phyloP scores from a whole-genome alignment of 1,140 invertebrate genomes.

The Holcopasites calliopsidis region DNA sequence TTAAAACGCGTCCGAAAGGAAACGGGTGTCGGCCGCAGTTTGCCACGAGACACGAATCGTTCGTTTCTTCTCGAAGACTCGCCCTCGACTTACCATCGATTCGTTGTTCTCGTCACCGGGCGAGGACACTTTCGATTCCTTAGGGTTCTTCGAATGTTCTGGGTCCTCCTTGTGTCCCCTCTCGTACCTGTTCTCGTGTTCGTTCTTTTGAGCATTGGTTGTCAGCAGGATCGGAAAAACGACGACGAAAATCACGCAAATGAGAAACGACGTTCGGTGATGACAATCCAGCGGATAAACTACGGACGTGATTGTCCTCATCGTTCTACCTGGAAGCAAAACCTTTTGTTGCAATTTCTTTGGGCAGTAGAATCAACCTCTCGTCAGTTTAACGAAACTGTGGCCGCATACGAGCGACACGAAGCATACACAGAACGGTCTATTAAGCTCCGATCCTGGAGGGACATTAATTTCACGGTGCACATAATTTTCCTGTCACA shows the following conservation, averaged over 20 bases:
- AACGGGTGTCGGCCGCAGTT: constrained; percentile 21
- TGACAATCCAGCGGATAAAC: neutral
- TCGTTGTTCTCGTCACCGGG: neutral
- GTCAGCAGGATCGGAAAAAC: neutral
- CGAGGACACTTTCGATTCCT: neutral
- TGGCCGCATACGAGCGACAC: constrained; percentile 24
- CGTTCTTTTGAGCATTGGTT: neutral
- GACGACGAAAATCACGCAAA: constrained; percentile 27
- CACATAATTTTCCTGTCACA: constrained; percentile 74
- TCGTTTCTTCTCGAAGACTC: neutral
- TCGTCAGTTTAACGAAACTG: constrained; percentile 45
- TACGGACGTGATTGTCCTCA: neutral
- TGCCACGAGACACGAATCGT: neutral
- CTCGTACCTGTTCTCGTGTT: neutral
- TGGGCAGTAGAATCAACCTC: too few species aligned
- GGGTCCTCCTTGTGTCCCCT: neutral
- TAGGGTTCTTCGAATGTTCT: neutral
- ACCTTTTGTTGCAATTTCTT: neutral
- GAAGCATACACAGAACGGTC: constrained; percentile 50
- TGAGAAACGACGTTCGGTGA: neutral
- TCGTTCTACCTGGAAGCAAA: constrained; percentile 4
- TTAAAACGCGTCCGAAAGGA: constrained; percentile 53
- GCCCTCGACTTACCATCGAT: neutral
- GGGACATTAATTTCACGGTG: constrained; percentile 70
- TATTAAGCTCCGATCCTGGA: constrained; percentile 66